phyloP scores from a whole-genome alignment of 2,797 vertebrate genomes.

The Oreochromis grahami region DNA sequence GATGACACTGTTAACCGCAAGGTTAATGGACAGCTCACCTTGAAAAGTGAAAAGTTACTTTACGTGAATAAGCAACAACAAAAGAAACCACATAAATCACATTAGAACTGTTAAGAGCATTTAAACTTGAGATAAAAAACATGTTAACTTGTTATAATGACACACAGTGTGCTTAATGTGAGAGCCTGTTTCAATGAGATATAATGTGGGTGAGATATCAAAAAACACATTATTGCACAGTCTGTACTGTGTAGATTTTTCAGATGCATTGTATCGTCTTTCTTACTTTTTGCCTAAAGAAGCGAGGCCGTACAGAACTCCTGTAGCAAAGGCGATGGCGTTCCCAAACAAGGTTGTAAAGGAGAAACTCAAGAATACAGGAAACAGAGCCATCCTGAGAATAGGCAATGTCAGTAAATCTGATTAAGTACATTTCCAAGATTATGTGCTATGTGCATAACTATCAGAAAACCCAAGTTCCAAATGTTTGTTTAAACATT shows the following conservation, averaged over 20 bases:
- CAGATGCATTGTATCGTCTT: background rate
- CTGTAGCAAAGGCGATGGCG: conserved; percentile 89
- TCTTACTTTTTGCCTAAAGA: conserved; percentile 95
- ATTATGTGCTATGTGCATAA: background rate
- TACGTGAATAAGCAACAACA: background rate
- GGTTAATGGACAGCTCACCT: background rate
- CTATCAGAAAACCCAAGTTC: background rate
- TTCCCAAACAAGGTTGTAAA: conserved; percentile 94
- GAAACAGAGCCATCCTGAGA: conserved; percentile 89
- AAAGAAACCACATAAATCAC: background rate
- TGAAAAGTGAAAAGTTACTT: conserved; percentile 7
- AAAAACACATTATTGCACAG: conserved; percentile 5
- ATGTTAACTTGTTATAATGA: conserved; percentile 23
- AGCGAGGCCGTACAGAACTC: conserved; percentile 93
- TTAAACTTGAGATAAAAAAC: background rate
- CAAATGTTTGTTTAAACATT: background rate
- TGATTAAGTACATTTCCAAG: background rate
- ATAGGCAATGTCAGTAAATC: background rate
- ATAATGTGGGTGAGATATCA: conserved; percentile 1
- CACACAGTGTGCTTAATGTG: conserved; percentile 6
- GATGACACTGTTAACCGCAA: conserved; percentile 1
- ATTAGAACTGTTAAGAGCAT: conserved; percentile 25
- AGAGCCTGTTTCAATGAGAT: conserved; percentile 21
- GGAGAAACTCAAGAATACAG: conserved; percentile 85
- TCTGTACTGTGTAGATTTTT: background rate